These are phyloP conservation scores for Saxidomus purpurata DNA, from an alignment of 1,140 invertebrate genomes.

Conservation along the genomic window DNA sequence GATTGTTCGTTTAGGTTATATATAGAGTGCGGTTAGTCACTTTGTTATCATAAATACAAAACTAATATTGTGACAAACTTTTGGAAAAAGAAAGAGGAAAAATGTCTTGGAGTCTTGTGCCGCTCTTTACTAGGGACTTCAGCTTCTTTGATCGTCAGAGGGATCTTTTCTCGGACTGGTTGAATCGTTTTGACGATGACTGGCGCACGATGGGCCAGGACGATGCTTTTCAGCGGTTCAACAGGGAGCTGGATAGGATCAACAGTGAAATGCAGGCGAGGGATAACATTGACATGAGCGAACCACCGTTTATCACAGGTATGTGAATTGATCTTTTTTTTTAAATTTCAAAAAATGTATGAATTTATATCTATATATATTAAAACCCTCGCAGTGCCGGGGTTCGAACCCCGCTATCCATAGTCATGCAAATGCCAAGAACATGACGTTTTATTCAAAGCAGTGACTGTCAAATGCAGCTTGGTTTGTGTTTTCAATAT, in stretches of 20 bases:
- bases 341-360: neutral
- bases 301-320: constrained; percentile 44
- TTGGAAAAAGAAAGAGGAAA: neutral
- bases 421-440: too few relatives aligned
- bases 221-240: constrained; percentile 27
- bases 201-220: neutral
- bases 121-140: constrained; percentile 4
- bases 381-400: too few relatives aligned
- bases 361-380: too few relatives aligned
- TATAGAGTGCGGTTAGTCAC: neutral
- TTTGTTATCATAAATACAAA: neutral
- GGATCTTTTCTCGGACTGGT: constrained; percentile 42
- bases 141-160: constrained; percentile 52
- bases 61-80: neutral
- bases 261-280: neutral
- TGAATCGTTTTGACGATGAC: constrained; percentile 33
- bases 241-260: constrained; percentile 43
- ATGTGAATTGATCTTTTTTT: neutral
- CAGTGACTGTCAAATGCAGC: too few relatives aligned
- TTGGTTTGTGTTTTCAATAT: too few relatives aligned
- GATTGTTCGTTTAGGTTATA: neutral
- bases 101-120: constrained; percentile 44
- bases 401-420: too few relatives aligned
- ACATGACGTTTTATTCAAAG: too few relatives aligned
- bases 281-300: neutral